A percentile compares a stretch with the other conserved stretches of the same genome.
phyloP scores from a whole-genome alignment of 2,113 vertebrate species.

The Microcebus murinus region DNA sequence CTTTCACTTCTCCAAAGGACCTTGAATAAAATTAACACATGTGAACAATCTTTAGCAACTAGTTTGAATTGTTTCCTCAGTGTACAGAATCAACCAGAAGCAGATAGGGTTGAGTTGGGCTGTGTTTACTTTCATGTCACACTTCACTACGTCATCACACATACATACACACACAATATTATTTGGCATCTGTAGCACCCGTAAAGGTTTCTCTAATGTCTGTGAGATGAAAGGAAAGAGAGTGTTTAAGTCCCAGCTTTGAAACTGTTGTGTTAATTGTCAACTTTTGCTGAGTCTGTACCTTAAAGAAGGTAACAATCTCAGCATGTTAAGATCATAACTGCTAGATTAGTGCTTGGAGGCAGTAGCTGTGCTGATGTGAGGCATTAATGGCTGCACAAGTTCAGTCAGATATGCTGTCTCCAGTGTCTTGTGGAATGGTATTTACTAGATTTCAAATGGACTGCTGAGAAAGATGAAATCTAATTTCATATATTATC shows the following conservation, averaged over 20 bases:
- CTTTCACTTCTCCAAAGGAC: background rate
- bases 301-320: conserved; percentile 55
- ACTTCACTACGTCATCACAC: background rate
- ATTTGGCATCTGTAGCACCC: conserved; percentile 33
- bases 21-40: background rate
- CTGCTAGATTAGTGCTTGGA: conserved; percentile 70
- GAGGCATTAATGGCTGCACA: conserved; percentile 66
- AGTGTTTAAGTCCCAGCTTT: conserved; percentile 62
- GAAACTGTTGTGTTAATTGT: conserved; percentile 75
- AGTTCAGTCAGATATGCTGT: conserved; percentile 70
- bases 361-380: conserved; percentile 66
- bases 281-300: conserved; percentile 75
- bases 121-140: background rate
- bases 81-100: background rate
- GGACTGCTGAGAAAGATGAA: conserved; percentile 79
- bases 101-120: background rate
- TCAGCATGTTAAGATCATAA: conserved; percentile 73
- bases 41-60: background rate
- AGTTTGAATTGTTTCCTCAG: conserved; percentile 26
- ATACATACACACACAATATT: background rate
- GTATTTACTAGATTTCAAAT: conserved; percentile 75
- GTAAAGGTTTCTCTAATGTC: conserved; percentile 22
- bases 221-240: background rate
- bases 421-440: conserved; percentile 71
- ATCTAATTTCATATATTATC: conserved; percentile 75